Evolutionary conservation across 2,888 invertebrate genomes (phyloP).

Genomic region (Mythimna albipuncta): DNA sequence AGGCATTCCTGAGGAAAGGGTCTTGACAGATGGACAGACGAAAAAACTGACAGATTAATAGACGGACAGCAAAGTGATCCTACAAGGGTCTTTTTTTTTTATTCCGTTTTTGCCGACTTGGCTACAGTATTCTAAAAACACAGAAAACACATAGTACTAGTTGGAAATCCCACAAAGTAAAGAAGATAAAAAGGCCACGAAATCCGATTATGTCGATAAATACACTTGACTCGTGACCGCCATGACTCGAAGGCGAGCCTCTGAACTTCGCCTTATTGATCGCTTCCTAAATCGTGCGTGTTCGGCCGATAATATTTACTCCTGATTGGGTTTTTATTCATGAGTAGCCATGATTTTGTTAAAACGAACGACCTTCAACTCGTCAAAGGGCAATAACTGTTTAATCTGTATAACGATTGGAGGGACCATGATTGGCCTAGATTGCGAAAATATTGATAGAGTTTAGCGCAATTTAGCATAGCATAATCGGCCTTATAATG

Average conservation of each 20-base stretch:
- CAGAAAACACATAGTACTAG: background rate
- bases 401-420: background rate
- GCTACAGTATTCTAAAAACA: background rate
- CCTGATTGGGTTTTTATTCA: slow-evolving; percentile 33
- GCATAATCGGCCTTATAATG: no score
- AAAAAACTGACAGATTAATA: no score
- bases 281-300: slow-evolving; percentile 25
- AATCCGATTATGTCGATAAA: slow-evolving; percentile 55
- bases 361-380: background rate
- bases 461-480: no score
- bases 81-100: no score
- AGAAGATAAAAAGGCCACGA: slow-evolving; percentile 42
- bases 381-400: background rate
- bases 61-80: no score
- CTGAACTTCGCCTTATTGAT: slow-evolving; percentile 38
- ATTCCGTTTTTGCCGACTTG: no score
- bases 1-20: no score
- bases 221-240: slow-evolving; percentile 58
- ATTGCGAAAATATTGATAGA: no score
- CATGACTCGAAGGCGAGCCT: slow-evolving; percentile 30
- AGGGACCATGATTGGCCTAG: background rate
- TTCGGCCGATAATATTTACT: slow-evolving; percentile 21
- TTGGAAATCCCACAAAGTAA: slow-evolving; percentile 55
- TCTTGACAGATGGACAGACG: no score
- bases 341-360: slow-evolving; percentile 8